Evolutionary conservation across 2,888 invertebrate genomes (phyloP).

Genomic region (Hemaris fuciformis): DNA sequence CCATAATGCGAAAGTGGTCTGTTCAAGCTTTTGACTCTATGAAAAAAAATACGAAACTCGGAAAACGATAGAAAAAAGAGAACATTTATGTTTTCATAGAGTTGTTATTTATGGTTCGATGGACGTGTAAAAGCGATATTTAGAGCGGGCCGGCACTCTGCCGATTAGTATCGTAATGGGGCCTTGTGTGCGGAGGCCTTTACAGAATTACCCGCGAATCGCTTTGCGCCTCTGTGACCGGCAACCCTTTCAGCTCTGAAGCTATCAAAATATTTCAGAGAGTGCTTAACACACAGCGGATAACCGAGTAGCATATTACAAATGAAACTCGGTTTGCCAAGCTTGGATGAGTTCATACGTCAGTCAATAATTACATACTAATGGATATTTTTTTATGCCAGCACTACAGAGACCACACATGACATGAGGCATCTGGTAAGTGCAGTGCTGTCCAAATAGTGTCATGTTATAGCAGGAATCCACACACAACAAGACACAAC

Average conservation of each 20-base stretch:
- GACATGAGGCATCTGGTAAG: too few species aligned
- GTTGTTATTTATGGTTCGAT: constrained; percentile 79
- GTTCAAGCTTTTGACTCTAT: constrained; percentile 82
- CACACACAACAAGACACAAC: too few species aligned
- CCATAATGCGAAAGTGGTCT: constrained; percentile 82
- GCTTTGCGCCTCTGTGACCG: constrained; percentile 49
- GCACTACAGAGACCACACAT: too few species aligned
- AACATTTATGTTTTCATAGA: constrained; percentile 81
- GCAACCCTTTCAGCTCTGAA: constrained; percentile 75
- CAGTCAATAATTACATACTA: not conserved
- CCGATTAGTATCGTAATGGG: constrained; percentile 72
- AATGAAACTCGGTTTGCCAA: constrained; percentile 31
- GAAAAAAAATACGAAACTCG: constrained; percentile 76
- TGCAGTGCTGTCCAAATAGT: too few species aligned
- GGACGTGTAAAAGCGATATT: constrained; percentile 78
- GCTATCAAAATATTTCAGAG: constrained; percentile 71
- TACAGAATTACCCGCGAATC: constrained; percentile 45
- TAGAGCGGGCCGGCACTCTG: constrained; percentile 75
- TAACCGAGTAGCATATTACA: constrained; percentile 45
- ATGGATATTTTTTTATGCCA: too few species aligned
- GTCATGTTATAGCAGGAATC: too few species aligned
- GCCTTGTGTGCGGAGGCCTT: constrained; percentile 50
- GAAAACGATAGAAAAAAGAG: constrained; percentile 79
- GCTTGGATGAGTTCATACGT: constrained; percentile 35
- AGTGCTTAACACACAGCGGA: constrained; percentile 48